Evolutionary conservation across 2,888 invertebrate genomes (phyloP), one percentile per base, ranked within the genome.

Genomic region (Drosophila niveifrons): DNA sequence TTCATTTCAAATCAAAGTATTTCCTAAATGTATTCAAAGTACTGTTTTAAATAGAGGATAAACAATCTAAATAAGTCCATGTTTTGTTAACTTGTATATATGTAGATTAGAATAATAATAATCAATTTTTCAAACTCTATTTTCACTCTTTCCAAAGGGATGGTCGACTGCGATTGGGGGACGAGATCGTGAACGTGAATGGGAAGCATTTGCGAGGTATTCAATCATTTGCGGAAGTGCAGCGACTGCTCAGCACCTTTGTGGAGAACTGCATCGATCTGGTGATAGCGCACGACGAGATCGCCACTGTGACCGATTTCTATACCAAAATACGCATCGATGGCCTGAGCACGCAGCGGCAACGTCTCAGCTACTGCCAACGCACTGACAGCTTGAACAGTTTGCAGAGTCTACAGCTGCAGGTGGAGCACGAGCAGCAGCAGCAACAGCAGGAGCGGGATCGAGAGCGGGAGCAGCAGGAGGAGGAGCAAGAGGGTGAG

Each of bases 111-210:
- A 23, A 1, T 4, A 23, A 1, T 6, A 23, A 23, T 18, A 31
- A 31, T 31, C 8, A 31, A 23, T 23, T 23, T 6, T 6, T 23
- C 1, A 4, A 23, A 23, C 23, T 23, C 6, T n/a, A 3, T n/a
- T 4, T n/a, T 4, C 1, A 36, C 36, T 36, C n/a, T 36, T 36
- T n/a, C n/a, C 48, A 7, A 90, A 96, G 96, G 92, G 96, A 97
- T 91, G 96, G 97, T 17, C 94, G 96, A 82, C 94, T 98, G 70
- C 94, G 95, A 84, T 94, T 97, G 66, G 97, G 97, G 11, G 98
- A 98, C 92, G 97, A 98, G 94, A 96, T 98, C 74, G 95, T 98
- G 10, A 96, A 97, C 92, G 96, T 97, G 31, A 98, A 98, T 91
- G 97, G 97, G 9, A 95, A 94, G 88, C 95, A 96, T 73, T 93